Percentiles rank a stretch among this genome's conserved stretches.
Conservation (phyloP, 2,797 vertebrate genomes). For the Xerus rutilus region DNA sequence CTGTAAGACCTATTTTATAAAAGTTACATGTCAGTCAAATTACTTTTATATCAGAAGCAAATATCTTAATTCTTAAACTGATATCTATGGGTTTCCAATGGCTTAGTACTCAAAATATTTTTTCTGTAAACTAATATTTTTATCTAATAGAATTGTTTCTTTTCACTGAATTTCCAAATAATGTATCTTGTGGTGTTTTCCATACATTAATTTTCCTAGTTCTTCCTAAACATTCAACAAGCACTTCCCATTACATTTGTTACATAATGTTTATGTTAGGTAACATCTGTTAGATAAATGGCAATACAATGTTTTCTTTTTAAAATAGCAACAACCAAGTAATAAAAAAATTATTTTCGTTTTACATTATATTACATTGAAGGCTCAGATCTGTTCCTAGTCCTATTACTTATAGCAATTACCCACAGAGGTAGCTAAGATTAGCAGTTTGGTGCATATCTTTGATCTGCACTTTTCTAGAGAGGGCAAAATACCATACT, state of each 20-base stretch:
- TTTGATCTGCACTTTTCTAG: neutral
- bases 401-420: neutral
- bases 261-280: neutral
- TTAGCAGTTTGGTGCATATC: neutral
- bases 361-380: neutral
- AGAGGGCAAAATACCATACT: neutral
- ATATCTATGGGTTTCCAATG: neutral
- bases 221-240: neutral
- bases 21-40: slow-evolving; percentile 8
- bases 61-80: neutral
- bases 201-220: neutral
- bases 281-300: no score
- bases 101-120: slow-evolving; percentile 15
- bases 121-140: neutral
- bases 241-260: neutral
- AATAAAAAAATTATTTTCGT: no score
- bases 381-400: neutral
- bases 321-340: neutral
- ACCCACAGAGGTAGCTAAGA: neutral
- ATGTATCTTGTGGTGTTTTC: neutral
- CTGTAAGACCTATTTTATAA: slow-evolving; percentile 88
- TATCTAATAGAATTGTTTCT: neutral
- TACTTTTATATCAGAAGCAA: neutral
- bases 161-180: slow-evolving; percentile 23
- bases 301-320: neutral